Evolutionary conservation across 2,797 vertebrate genomes (phyloP).

Genomic region (Borostomias antarcticus): DNA sequence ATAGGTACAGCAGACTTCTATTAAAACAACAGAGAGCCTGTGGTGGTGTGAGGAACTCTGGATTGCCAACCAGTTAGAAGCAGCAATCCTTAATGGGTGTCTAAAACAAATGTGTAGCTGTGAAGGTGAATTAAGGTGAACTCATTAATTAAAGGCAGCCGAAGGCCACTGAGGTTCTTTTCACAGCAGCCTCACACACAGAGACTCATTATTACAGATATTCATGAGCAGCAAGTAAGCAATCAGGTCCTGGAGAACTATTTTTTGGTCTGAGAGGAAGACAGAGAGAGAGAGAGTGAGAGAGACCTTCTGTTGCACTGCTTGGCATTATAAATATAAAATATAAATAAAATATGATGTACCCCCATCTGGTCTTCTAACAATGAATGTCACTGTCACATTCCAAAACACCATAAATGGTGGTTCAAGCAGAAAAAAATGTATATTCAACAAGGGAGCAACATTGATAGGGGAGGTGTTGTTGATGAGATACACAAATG

Average conservation of each 20-base stretch:
- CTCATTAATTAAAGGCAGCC: slow-evolving; percentile 67
- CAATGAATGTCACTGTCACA: no score
- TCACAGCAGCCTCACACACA: slow-evolving; percentile 31
- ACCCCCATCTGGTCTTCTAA: no score
- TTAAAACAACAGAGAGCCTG: slow-evolving; percentile 49
- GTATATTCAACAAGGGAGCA: no score
- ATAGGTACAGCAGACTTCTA: slow-evolving; percentile 54
- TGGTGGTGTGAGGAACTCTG: slow-evolving; percentile 29
- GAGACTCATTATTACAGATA: slow-evolving; percentile 44
- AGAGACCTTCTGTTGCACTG: neutral
- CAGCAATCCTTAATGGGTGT: slow-evolving; percentile 41
- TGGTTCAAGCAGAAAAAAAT: no score
- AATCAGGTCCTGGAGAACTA: slow-evolving; percentile 13
- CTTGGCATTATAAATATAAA: neutral
- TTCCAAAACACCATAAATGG: no score
- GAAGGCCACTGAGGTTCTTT: slow-evolving; percentile 60
- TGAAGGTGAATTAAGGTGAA: slow-evolving; percentile 58
- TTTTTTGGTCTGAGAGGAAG: neutral
- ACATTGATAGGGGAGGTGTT: no score
- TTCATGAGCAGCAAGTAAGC: slow-evolving; percentile 53
- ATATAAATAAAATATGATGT: no score
- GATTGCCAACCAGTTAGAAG: slow-evolving; percentile 49
- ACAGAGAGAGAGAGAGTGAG: neutral
- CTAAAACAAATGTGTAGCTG: slow-evolving; percentile 58
- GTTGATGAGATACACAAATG: no score